A percentile compares a stretch with the other conserved stretches of the same genome.
phyloP scores from a whole-genome alignment of 1,140 invertebrate genomes.

The Drosophila bipectinata region DNA sequence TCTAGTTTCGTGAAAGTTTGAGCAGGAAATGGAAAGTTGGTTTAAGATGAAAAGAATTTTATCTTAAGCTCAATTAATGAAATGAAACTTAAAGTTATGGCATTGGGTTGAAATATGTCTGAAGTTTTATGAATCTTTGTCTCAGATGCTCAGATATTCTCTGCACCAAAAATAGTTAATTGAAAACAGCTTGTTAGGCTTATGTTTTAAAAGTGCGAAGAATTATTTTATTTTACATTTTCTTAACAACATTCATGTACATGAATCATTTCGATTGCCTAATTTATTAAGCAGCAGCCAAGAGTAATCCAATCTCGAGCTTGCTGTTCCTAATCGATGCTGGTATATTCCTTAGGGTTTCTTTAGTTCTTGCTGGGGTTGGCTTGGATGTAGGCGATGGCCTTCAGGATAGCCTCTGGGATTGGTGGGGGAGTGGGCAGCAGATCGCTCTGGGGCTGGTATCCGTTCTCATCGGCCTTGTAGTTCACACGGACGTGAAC shows the following conservation, averaged over 20 bases:
- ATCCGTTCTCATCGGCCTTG: constrained; percentile 87
- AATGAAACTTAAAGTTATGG: no score
- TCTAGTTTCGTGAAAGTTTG: no score
- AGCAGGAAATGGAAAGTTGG: no score
- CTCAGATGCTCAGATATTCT: no score
- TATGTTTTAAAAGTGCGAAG: constrained; percentile 11
- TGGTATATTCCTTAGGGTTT: background rate
- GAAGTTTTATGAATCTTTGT: no score
- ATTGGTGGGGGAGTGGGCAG: constrained; percentile 79
- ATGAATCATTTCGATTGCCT: background rate
- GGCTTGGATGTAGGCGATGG: constrained; percentile 84
- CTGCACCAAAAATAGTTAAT: no score
- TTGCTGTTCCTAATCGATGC: constrained; percentile 13
- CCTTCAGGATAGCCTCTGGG: constrained; percentile 54
- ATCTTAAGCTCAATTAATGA: no score
- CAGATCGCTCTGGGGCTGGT: constrained; percentile 84
- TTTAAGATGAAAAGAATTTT: no score
- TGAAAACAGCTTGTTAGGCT: background rate
- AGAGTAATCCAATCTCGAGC: background rate
- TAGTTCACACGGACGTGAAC: constrained; percentile 84
- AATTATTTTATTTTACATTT: constrained; percentile 28
- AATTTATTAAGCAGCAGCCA: constrained; percentile 10
- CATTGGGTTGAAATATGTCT: no score
- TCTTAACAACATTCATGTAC: constrained; percentile 3
- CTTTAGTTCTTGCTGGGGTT: constrained; percentile 54